These are phyloP conservation scores for Romanogobio albipinnatus DNA, from an alignment of 2,113 vertebrate genomes.

Conservation along the genomic window DNA sequence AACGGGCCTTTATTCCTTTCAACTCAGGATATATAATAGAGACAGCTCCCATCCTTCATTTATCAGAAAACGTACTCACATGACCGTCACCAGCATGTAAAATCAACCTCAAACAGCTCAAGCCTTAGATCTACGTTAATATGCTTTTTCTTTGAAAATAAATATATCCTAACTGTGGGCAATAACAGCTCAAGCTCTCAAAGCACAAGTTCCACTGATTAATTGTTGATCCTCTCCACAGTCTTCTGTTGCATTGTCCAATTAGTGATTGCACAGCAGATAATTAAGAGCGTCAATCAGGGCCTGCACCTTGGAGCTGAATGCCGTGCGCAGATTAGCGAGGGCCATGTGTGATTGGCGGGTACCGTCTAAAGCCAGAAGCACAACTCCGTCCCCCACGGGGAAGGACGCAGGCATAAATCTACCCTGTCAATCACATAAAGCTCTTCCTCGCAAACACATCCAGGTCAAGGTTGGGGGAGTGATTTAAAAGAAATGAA, in stretches of 20 bases:
- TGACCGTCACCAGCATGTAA: background rate
- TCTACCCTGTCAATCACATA: conserved; percentile 51
- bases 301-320: conserved; percentile 45
- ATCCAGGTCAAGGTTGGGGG: conserved; percentile 46
- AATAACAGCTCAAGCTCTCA: conserved; percentile 47
- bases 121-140: background rate
- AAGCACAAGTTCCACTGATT: conserved; percentile 50
- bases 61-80: background rate
- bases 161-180: conserved; percentile 16
- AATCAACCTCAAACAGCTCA: conserved; percentile 16
- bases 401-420: conserved; percentile 50
- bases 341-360: conserved; percentile 55
- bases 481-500: conserved; percentile 23
- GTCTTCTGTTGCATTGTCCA: conserved; percentile 58
- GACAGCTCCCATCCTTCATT: background rate
- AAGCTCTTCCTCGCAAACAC: conserved; percentile 36
- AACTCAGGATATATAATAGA: background rate
- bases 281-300: conserved; percentile 66
- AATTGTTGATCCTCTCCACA: conserved; percentile 61
- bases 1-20: background rate
- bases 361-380: conserved; percentile 47
- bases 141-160: background rate
- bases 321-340: conserved; percentile 42
- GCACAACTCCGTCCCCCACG: conserved; percentile 12
- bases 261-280: conserved; percentile 61